Base-by-base conservation (phyloP, 2,797 vertebrate genomes). In the Cirrhinus mrigala region DNA sequence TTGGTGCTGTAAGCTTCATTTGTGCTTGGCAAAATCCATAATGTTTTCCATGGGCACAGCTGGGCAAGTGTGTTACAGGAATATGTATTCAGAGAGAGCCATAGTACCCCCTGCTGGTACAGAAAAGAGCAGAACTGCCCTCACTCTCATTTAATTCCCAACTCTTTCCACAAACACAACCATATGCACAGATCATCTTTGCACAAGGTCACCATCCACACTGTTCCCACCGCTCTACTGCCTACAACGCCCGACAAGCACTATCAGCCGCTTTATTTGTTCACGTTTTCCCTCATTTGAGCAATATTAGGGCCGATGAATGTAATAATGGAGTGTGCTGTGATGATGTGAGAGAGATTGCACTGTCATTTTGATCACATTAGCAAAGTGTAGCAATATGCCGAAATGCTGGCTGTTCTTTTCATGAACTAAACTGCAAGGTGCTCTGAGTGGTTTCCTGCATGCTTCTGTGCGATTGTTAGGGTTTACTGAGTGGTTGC, bases 31-130 rank as follows among this genome's bases (percentile, higher is more conserved):
- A 64, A 79, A 64, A 79, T 79, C 77, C 77, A 62, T 79, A 64
- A 79, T 64, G 40, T 64, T 79, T 40, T 82, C 66, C 40, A 58
- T 60, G 81, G 52, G 37, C 40, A 58, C 69, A 73, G 68, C 68
- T 82, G 80, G 50, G 50, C 18, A 71, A 70, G 66, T 46, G 79
- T 69, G 71, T 77, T 81, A 69, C 48, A 68, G 48, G 52, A n/a
- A 37, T 68, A 64, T 68, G 79, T 14, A 9, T 66, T 79, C 24
- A 3, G 58, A 86, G 82, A 86, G 88, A 87, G 20, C 88, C 74
- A 83, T 85, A 78, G 71, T 86, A 78, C 88, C 88, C 88, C 88
- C 88, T 89, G 78, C 86, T 89, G 88, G 86, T 64, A 6, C 64
- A 24, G 22, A 10, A 29, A 24, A 50, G 4, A 66, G 24, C 46